phyloP scores from a whole-genome alignment of 2,888 invertebrate genomes.

The Drosophila melanocephala region DNA sequence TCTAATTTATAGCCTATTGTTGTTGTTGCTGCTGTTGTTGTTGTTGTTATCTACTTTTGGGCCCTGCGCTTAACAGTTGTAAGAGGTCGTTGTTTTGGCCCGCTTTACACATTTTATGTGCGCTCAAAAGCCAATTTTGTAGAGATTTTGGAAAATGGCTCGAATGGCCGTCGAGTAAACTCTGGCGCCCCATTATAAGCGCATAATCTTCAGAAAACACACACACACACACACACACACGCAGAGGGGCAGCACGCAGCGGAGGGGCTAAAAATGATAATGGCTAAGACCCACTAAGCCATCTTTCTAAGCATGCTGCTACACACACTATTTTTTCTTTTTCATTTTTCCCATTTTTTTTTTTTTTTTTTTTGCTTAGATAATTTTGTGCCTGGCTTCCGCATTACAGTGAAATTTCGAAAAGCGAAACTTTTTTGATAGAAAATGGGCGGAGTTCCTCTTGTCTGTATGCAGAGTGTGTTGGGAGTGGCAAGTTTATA shows the following conservation, averaged over 20 bases:
- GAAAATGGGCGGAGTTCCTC: background rate
- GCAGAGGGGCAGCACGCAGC: conserved; percentile 18
- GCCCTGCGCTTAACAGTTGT: conserved; percentile 68
- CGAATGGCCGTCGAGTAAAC: conserved; percentile 57
- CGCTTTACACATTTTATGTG: conserved; percentile 76
- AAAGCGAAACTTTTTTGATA: conserved; percentile 27
- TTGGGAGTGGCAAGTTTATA: background rate
- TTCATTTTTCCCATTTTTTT: background rate
- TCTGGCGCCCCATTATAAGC: conserved; percentile 79
- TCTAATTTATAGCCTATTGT: conserved; percentile 68
- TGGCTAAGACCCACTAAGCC: conserved; percentile 63
- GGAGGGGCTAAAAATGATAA: conserved; percentile 67
- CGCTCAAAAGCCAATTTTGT: conserved; percentile 81
- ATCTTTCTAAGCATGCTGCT: conserved; percentile 26
- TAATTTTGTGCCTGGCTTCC: conserved; percentile 64
- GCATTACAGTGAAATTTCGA: conserved; percentile 46
- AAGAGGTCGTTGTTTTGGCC: conserved; percentile 54
- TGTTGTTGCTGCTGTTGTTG: conserved; percentile 25
- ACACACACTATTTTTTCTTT: conserved; percentile 9
- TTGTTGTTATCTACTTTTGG: conserved; percentile 54
- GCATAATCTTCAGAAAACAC: conserved; percentile 76
- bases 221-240: conserved; percentile 17
- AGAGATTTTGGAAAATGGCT: conserved; percentile 68
- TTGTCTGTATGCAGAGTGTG: background rate
- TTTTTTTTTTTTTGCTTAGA: conserved; percentile 33